phyloP scores from a whole-genome alignment of 2,113 vertebrate species.

The Thryonomys swinderianus region DNA sequence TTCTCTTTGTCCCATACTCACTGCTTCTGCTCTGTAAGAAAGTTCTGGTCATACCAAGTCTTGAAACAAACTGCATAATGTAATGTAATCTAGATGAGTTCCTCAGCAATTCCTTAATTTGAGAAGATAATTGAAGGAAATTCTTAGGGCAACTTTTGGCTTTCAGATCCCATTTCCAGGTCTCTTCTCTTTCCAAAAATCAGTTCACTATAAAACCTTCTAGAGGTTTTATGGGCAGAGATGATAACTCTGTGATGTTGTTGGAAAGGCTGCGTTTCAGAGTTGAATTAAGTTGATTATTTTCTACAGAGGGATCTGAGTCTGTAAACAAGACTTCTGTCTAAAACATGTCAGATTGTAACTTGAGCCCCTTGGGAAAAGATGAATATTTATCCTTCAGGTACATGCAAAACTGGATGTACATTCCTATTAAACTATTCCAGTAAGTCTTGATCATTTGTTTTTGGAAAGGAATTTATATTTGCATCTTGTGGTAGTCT shows the following conservation, averaged over 20 bases:
- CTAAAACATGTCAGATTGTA: background rate
- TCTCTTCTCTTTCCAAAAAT: background rate
- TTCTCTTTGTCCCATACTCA: background rate
- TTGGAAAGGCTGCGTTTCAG: background rate
- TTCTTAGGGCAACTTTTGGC: background rate
- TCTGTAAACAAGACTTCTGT: background rate
- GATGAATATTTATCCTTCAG: background rate
- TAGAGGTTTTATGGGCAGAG: background rate
- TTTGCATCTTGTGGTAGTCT: background rate
- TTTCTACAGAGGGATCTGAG: background rate
- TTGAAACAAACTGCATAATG: background rate
- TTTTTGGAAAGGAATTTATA: background rate
- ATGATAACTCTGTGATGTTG: background rate
- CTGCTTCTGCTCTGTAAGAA: background rate
- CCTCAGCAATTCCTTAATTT: background rate
- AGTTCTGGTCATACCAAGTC: background rate
- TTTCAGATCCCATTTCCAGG: background rate
- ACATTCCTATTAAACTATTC: background rate
- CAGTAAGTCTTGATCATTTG: background rate
- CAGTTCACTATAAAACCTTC: conserved; percentile 7
- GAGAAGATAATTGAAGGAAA: conserved; percentile 9
- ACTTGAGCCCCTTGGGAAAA: background rate
- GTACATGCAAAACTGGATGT: background rate
- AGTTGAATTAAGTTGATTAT: background rate
- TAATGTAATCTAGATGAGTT: background rate